Evolutionary conservation across 2,113 vertebrate genomes (phyloP), one percentile per base, ranked within the genome.

Genomic region (Microcebus griseorufus): DNA sequence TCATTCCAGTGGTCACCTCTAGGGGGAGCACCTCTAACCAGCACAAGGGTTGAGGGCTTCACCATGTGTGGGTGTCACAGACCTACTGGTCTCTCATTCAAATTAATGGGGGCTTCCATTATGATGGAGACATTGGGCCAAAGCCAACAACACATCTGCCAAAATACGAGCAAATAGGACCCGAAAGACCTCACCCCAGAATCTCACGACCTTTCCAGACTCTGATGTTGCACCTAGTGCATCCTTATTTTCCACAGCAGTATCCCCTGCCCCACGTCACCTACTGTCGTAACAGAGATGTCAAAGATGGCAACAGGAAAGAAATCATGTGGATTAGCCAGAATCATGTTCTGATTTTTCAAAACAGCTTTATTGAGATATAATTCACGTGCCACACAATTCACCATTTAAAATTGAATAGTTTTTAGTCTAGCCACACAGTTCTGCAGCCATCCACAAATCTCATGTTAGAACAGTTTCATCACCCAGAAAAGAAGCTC

Each of bases 151-250:
- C 34, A 17, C 0, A 4, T 42, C 16, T 22, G 25, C n/a, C 34
- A 8, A n/a, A 70, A 17, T 8, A 12, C 0, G 2, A 32, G 75
- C 67, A 48, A 75, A 75, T 17, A 29, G 0, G 2, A n/a, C 65
- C 67, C 3, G 2, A 22, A 53, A 93, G 64, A 73, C 22, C 32
- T n/a, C 3, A 14, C 14, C 48, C 73, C 67, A 65, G 65, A 39
- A 67, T 12, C 20, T 12, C 8, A 1, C 1, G 14, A 9, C 12
- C 75, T 67, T 25, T 34, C 42, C 29, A 29, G 10, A 22, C 73
- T 51, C 9, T 18, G 53, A 12, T 5, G 17, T 67, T 62, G 62
- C 25, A 42, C n/a, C n/a, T 25, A 11, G 34, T 12, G 5, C 9
- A 18, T 22, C 27, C 37, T 51, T 51, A 51, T 34, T 91, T 69